Evolutionary conservation across 2,113 vertebrate genomes (phyloP).

Genomic region (Solenodon paradoxus): DNA sequence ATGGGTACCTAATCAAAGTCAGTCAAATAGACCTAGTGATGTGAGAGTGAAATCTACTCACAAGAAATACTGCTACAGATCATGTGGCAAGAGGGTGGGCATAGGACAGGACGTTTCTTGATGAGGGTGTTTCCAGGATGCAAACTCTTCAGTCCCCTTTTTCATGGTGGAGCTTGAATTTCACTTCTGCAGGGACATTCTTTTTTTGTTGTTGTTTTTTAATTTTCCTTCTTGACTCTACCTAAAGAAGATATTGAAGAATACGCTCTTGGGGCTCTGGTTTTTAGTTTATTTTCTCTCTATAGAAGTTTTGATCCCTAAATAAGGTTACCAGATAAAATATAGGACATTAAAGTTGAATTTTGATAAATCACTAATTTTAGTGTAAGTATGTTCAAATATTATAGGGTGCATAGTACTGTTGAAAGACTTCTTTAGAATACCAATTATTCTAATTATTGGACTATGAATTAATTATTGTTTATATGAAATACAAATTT

Average conservation of each 20-base stretch:
- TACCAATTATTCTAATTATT: no score
- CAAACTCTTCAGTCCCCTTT: neutral
- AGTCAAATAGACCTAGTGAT: neutral
- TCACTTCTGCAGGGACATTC: neutral
- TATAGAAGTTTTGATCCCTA: neutral
- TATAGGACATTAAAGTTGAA: neutral
- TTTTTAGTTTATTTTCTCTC: neutral
- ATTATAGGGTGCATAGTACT: neutral
- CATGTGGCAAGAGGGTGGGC: no score
- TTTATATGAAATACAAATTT: neutral
- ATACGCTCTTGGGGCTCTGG: fast-evolving
- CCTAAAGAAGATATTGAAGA: neutral
- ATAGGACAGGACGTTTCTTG: neutral
- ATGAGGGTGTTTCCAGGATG: neutral
- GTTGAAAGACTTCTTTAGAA: neutral
- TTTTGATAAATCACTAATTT: neutral
- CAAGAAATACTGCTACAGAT: neutral
- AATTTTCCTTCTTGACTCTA: neutral
- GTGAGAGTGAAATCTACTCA: neutral
- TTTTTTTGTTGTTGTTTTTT: neutral
- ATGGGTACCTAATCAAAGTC: neutral
- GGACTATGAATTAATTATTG: no score
- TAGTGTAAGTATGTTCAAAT: neutral
- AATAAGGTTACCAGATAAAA: neutral
- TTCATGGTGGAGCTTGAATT: neutral